Evolutionary conservation across 2,888 invertebrate genomes (phyloP), one percentile per base, ranked within the genome.

Genomic region (Gonocerus acuteangulatus): DNA sequence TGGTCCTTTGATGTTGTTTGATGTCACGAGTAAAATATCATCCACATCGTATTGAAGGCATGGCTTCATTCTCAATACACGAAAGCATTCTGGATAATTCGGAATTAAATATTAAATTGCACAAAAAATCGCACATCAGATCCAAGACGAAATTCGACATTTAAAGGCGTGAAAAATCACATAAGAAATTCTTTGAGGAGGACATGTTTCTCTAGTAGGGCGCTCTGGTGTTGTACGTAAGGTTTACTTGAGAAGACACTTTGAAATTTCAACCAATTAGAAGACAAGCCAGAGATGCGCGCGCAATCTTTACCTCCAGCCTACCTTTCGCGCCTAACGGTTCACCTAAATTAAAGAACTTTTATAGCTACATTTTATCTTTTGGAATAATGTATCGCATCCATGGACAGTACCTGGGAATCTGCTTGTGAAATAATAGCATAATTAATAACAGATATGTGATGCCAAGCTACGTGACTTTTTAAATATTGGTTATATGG

Each of bases 1-100:
- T 51, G 60, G 36, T 22, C 60, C 64, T 64, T 64, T 62, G 64
- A 64, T 54, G 62, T 64, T 51, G 62, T 64, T 64, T 64, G 64
- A 64, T 64, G 62, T 64, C 44, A 48, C 51, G 32, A 32, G 47
- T 48, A 61, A 59, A 51, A 58, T 23, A 58, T 49, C 34, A 57
- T 57, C 51, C 63, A 54, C 51, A 60, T 52, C 27, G 51, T 34
- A 56, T 23, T 44, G 58, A 42, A 45, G 16, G 27, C 19, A 27
- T 18, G 23, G 47, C 7, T 13, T 47, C 57, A 57, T 57, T 57
- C 45, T 47, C 27, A 23, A 45, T 42, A n/a, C 47, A 47, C 47
- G 23, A 1, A 47, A 57, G 27, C 57, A 57, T 57, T 22, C 3
- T 47, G 15, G 45, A 57, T 54, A 23, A 19, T 54, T 54, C 42